These are phyloP conservation scores for Trichogramma dendrolimi DNA, from an alignment of 2,888 invertebrate genomes.

Conservation along the genomic window DNA sequence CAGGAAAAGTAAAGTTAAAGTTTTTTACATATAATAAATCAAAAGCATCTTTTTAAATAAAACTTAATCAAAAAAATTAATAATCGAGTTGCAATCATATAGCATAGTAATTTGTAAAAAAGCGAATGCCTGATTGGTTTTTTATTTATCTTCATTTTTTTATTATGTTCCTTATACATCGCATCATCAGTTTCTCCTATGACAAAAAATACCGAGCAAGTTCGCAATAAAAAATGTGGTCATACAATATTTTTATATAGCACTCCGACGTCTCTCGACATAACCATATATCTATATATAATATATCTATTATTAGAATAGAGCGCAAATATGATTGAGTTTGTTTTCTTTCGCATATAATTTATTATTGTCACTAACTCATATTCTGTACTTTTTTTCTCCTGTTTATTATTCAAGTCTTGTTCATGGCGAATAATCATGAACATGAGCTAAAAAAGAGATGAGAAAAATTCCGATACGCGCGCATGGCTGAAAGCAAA, in stretches of 20 bases:
- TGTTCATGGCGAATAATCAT: too few species aligned
- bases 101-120: constrained; percentile 7
- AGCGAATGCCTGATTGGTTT: constrained; percentile 22
- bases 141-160: constrained; percentile 1
- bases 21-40: background rate
- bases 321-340: background rate
- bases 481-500: too few species aligned
- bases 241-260: constrained; percentile 5
- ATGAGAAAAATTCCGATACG: too few species aligned
- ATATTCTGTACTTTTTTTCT: constrained; percentile 19
- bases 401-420: too few species aligned
- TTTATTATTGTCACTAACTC: background rate
- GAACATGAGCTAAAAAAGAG: too few species aligned
- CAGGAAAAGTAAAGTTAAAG: too few species aligned
- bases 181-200: background rate
- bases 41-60: constrained; percentile 5
- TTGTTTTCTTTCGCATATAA: too few species aligned
- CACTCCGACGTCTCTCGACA: constrained; percentile 24
- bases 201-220: too few species aligned
- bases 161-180: background rate
- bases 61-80: background rate
- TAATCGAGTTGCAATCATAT: background rate
- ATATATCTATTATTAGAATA: background rate
- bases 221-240: too few species aligned
- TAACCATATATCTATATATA: constrained; percentile 3